Conservation (phyloP, 2,888 invertebrate species). For the Ligdia adustata region DNA sequence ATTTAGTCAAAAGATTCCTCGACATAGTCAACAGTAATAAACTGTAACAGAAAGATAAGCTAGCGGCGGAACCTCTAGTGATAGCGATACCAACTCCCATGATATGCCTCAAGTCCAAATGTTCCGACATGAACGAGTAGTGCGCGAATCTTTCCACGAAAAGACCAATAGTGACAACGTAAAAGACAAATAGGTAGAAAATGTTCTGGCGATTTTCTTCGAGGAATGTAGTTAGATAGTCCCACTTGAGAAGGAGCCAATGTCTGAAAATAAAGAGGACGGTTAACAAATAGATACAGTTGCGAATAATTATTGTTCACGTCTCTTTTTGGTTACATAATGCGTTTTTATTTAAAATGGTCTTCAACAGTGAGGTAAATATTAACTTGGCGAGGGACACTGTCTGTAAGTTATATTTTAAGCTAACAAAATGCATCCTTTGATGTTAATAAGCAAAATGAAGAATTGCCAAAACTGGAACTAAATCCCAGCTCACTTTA, state of each 20-base stretch:
- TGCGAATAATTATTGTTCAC: background rate
- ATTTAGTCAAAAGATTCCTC: slow-evolving; percentile 93
- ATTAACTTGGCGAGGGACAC: too few species aligned
- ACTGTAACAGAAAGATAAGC: slow-evolving; percentile 97
- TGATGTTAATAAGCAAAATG: too few species aligned
- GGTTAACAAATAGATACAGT: too few species aligned
- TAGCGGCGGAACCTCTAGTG: slow-evolving; percentile 96
- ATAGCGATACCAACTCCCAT: slow-evolving; percentile 99
- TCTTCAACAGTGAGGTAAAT: too few species aligned
- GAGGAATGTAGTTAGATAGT: slow-evolving; percentile 93
- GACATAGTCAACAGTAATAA: slow-evolving; percentile 96
- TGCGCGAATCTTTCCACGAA: slow-evolving; percentile 98
- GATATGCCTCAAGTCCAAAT: slow-evolving; percentile 96
- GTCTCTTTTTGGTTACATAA: too few species aligned
- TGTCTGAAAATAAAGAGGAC: slow-evolving; percentile 68
- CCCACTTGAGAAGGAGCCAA: slow-evolving; percentile 92
- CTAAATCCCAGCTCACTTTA: too few species aligned
- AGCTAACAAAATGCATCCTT: too few species aligned
- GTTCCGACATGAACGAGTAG: slow-evolving; percentile 98
- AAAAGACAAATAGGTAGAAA: slow-evolving; percentile 97
- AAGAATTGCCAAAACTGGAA: too few species aligned
- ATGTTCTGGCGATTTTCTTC: slow-evolving; percentile 98
- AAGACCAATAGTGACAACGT: slow-evolving; percentile 96
- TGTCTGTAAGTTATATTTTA: too few species aligned
- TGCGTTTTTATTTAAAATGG: too few species aligned